Evolutionary conservation across 2,113 vertebrate genomes (phyloP).

Genomic region (Pavo muticus): DNA sequence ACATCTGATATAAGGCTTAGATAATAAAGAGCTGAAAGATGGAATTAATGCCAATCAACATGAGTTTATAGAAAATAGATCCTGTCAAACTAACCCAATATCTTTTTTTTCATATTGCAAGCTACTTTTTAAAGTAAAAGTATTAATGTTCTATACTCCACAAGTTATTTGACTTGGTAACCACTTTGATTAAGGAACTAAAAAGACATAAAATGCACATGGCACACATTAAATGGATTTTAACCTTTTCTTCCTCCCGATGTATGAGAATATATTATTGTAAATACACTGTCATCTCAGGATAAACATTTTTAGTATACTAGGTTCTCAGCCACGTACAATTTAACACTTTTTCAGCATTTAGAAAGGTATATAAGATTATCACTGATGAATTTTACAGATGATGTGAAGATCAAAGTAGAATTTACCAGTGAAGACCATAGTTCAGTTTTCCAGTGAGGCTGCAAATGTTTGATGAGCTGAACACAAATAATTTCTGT

Average conservation of each 20-base stretch:
- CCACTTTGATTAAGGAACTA: background rate
- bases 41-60: slow-evolving; percentile 71
- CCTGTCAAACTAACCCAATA: slow-evolving; percentile 57
- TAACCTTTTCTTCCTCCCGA: slow-evolving; percentile 10
- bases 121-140: slow-evolving; percentile 32
- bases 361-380: background rate
- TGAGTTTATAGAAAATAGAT: slow-evolving; percentile 63
- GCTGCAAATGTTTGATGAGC: slow-evolving; percentile 4
- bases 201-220: slow-evolving; percentile 21
- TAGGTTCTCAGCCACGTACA: background rate
- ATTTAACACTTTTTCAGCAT: slow-evolving; percentile 6
- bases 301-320: background rate
- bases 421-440: background rate
- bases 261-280: background rate
- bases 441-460: slow-evolving; percentile 2
- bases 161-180: slow-evolving; percentile 19
- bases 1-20: slow-evolving; percentile 38
- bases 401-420: background rate
- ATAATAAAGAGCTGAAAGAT: slow-evolving; percentile 46
- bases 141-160: background rate
- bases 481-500: background rate
- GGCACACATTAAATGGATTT: slow-evolving; percentile 1
- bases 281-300: background rate
- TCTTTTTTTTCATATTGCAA: slow-evolving; percentile 13
- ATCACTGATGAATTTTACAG: background rate